Base-by-base conservation (phyloP, 2,888 invertebrate genomes). In the Plebejus argus region DNA sequence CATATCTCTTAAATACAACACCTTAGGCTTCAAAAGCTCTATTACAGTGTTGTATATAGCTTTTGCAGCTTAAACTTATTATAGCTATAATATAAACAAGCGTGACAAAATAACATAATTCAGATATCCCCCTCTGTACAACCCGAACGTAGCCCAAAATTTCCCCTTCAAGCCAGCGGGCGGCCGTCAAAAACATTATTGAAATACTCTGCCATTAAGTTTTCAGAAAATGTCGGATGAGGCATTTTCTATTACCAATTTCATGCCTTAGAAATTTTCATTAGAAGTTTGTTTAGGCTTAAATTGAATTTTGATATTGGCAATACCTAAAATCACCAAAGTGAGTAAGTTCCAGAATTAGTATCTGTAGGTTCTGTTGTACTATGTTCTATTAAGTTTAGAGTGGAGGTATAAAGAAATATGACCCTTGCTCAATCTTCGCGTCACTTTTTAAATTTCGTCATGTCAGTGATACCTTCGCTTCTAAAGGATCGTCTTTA, bases 161-260 rank as follows among this genome's bases (percentile, higher is more conserved):
- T 77, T 80, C 77, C 18, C 74, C 74, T 87, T 87, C 87, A 88
- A 88, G 90, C 91, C 90, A 85, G 85, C 84, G 83, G 85, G 85
- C 81, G 82, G 89, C 82, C 83, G 90, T 91, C 91, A 90, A 89
- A 90, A 91, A 90, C 90, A 90, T 92, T 92, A 92, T 92, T 92
- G 91, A 89, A 88, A 84, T 88, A 87, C 90, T 89, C 90, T 88
- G 87, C 77, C 72, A 49, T 49, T 74, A 74, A 74, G 74, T 74
- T 74, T 74, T 74, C 39, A 39, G 71, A 74, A 74, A 74, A 49
- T 66, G 28, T 66, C 66, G 66, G 28, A 6, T 33, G 33, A 74
- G 20, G 49, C 49, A 74, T 23, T 49, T 49, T 53, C 49, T n/a
- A 53, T 74, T 23, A 72, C 45, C 74, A 74, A 74, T 53, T 53